phyloP scores from a whole-genome alignment of 2,888 invertebrate genomes.

The Cerceris rybyensis region DNA sequence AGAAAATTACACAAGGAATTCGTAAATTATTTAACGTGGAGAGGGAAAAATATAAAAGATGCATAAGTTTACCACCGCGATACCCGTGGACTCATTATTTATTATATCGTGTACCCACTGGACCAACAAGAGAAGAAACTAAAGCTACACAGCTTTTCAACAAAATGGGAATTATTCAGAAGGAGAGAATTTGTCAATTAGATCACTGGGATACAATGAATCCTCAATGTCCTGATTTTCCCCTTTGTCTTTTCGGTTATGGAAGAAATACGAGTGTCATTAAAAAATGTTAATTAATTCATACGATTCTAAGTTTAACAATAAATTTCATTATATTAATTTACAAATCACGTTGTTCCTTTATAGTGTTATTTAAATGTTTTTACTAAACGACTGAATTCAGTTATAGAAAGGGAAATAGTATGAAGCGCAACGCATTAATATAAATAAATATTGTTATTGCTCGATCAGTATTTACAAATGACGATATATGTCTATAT shows the following conservation, averaged over 20 bases:
- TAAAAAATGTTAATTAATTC: not conserved
- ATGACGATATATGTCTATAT: too few relatives aligned
- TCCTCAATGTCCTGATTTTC: slow-evolving; percentile 38
- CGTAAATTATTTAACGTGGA: slow-evolving; percentile 82
- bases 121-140: slow-evolving; percentile 82
- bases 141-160: slow-evolving; percentile 83
- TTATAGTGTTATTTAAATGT: not conserved
- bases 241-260: slow-evolving; percentile 50
- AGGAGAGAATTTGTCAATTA: slow-evolving; percentile 77
- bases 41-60: slow-evolving; percentile 80
- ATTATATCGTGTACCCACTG: slow-evolving; percentile 83
- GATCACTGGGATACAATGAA: slow-evolving; percentile 83
- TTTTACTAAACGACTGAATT: not conserved
- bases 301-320: not conserved
- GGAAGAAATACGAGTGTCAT: not conserved
- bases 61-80: slow-evolving; percentile 82
- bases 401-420: too few relatives aligned
- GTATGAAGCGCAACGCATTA: too few relatives aligned
- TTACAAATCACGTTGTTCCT: too few relatives aligned
- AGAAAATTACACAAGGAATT: slow-evolving; percentile 77
- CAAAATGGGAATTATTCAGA: slow-evolving; percentile 83
- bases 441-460: too few relatives aligned
- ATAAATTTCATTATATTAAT: not conserved
- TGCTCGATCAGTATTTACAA: too few relatives aligned
- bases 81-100: slow-evolving; percentile 83